Conservation (phyloP, 1,140 invertebrate species). For the Metopolophium dirhodum region DNA sequence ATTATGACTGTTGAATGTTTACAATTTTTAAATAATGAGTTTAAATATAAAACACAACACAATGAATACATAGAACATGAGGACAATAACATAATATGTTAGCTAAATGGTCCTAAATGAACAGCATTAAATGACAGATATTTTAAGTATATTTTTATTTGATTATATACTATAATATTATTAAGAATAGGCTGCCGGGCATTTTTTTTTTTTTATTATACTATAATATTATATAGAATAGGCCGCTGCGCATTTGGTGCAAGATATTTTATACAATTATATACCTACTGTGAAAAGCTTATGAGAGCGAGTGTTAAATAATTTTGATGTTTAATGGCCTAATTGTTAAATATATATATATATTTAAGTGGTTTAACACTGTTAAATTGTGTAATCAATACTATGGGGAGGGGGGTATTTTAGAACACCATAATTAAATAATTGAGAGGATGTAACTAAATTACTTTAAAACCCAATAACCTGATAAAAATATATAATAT, state of each 20-base stretch:
- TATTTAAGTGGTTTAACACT: not conserved
- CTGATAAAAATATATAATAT: too few relatives aligned
- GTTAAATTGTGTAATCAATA: not conserved
- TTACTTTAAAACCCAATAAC: not conserved
- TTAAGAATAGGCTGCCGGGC: not conserved
- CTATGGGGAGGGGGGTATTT: not conserved
- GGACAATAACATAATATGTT: not conserved
- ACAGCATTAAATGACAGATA: not conserved
- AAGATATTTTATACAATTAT: not conserved
- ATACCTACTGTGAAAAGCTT: not conserved
- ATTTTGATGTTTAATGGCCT: not conserved
- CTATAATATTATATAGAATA: too few relatives aligned
- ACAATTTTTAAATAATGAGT: not conserved
- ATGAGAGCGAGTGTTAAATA: conserved; percentile 4
- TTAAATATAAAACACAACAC: not conserved
- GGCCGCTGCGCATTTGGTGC: not conserved
- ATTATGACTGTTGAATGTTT: not conserved
- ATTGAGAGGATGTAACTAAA: not conserved
- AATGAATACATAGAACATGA: not conserved
- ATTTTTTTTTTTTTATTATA: too few relatives aligned
- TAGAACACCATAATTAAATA: not conserved
- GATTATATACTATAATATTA: not conserved
- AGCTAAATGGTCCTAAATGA: not conserved
- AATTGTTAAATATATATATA: not conserved
- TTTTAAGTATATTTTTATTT: not conserved